These are phyloP conservation scores for Sebastes schlegelii DNA, from an alignment of 2,113 vertebrate species.

Conservation along the genomic window DNA sequence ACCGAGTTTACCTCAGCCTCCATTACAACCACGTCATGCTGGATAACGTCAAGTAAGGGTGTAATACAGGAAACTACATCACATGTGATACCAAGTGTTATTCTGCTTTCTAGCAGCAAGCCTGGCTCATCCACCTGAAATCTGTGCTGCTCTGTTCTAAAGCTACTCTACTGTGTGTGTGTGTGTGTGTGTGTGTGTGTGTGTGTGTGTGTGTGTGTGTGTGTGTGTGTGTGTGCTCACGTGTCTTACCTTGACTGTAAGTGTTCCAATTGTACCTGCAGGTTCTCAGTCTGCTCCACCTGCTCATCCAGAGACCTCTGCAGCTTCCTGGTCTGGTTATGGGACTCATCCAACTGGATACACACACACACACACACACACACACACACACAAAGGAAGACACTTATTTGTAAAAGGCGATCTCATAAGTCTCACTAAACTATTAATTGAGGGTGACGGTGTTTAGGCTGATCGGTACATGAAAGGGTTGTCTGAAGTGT, in stretches of 20 bases:
- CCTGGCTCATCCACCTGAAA: not conserved
- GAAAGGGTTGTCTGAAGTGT: not conserved
- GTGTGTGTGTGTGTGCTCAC: constrained; percentile 10
- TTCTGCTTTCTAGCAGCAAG: not conserved
- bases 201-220: not conserved
- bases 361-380: constrained; percentile 18
- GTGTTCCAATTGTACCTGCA: constrained; percentile 93
- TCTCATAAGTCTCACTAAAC: not conserved
- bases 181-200: not conserved
- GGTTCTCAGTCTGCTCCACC: constrained; percentile 91
- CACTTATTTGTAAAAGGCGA: not conserved
- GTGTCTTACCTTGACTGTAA: constrained; percentile 89
- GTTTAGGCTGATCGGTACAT: no score
- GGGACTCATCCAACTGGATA: constrained; percentile 80
- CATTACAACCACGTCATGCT: not conserved
- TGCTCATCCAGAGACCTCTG: constrained; percentile 94
- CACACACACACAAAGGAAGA: not conserved
- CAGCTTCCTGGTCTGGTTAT: constrained; percentile 91
- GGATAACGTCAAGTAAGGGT: not conserved
- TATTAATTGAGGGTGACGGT: not conserved
- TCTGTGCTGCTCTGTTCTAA: not conserved
- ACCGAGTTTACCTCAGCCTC: not conserved
- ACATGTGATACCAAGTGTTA: not conserved
- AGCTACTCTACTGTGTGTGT: not conserved
- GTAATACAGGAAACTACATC: not conserved